Percentiles rank a stretch among this genome's conserved stretches.
phyloP scores from a whole-genome alignment of 2,888 invertebrate genomes.

The Eutolmus rufibarbis region DNA sequence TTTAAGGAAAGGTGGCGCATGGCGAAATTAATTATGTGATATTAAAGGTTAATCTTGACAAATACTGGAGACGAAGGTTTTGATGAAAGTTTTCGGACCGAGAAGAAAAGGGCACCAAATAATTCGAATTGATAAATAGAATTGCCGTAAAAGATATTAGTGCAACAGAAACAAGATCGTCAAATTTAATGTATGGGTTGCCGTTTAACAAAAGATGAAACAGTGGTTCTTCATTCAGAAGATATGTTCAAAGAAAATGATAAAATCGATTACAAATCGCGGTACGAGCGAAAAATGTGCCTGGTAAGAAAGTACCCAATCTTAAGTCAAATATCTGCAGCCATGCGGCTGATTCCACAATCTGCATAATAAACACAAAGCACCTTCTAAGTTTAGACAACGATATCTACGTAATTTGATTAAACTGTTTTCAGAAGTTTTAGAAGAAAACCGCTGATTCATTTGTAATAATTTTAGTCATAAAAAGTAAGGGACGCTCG shows the following conservation, averaged over 20 bases:
- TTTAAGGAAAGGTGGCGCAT: neutral
- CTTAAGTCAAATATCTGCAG: neutral
- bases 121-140: neutral
- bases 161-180: neutral
- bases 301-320: slow-evolving; percentile 49
- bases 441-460: too few species aligned
- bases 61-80: neutral
- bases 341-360: neutral
- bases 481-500: too few species aligned
- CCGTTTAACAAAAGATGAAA: slow-evolving; percentile 52
- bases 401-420: neutral
- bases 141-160: neutral
- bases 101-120: neutral
- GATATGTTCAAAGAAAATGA: slow-evolving; percentile 44
- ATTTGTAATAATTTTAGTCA: too few species aligned
- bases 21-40: neutral
- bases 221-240: neutral
- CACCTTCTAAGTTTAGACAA: neutral
- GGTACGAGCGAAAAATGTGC: slow-evolving; percentile 53
- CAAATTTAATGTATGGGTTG: slow-evolving; percentile 52
- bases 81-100: neutral
- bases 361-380: neutral
- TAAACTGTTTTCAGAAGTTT: too few species aligned
- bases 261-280: slow-evolving; percentile 52
- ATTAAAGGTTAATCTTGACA: neutral